Evolutionary conservation across 2,888 invertebrate genomes (phyloP), one percentile per base, ranked within the genome.

Genomic region (Sussaba pulchella): DNA sequence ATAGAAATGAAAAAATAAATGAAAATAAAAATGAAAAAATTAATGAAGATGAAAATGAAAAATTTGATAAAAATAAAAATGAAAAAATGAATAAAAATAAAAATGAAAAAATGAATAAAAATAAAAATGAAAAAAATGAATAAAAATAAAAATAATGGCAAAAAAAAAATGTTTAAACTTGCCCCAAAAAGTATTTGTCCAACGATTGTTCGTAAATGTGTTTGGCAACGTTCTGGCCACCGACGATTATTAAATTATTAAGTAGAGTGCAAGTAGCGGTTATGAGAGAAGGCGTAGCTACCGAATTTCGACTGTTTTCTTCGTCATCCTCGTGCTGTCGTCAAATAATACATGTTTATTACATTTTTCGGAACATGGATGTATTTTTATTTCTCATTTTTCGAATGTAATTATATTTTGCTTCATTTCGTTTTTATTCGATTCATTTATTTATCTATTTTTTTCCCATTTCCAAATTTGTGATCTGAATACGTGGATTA

Each of bases 141-240:
- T 57, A 10, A 45, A 19, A 14, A 41, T 12, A 59, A 17, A 73
- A 17, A 21, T 2, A 26, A 43, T 14, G 14, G 12, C 47, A 14
- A 52, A 1, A 72, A 10, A 19, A 63, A 45, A 61, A 19, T 59
- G 50, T 39, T 12, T 43, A 61, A n/a, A 84, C 82, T 86, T 90
- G 94, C 94, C 93, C 91, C 74, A 94, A 92, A 76, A 94, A 91
- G 75, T 93, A 88, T 88, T 93, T 93, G 19, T 94, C 90, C 31
- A 94, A 84, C 0, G 93, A 93, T 84, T 90, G 88, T 69, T 93
- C 93, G 47, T 93, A 92, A 47, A 94, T 87, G 74, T 90, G 90
- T 14, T 86, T 88, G 39, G 92, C 87, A 10, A 93, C 89, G 17
- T 92, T 90, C 21, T 92, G 90, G 47, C 92, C 90, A 41, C 92